Conservation (phyloP, 1,140 invertebrate genomes). For the Papilio polyxenes region DNA sequence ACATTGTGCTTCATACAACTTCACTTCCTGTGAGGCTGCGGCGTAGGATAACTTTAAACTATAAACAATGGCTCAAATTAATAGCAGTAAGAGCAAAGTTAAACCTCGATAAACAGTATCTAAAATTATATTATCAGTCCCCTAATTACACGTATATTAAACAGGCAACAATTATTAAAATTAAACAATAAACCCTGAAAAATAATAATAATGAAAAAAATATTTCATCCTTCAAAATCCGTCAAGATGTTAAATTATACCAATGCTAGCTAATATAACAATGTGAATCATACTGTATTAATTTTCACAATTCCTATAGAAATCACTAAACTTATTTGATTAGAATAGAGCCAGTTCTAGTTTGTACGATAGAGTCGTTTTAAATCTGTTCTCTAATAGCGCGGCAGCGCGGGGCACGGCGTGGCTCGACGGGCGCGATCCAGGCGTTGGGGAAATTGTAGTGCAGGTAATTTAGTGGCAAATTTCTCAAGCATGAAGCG, state of each 20-base stretch:
- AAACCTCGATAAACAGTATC: neutral
- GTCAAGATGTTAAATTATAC: too few species aligned
- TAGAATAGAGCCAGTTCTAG: neutral
- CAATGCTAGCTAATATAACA: neutral
- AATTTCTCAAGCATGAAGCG: slow-evolving; percentile 38
- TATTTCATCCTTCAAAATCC: too few species aligned
- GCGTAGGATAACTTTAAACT: slow-evolving; percentile 14
- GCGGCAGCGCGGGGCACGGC: neutral
- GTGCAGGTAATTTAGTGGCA: slow-evolving; percentile 37
- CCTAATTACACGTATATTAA: too few species aligned
- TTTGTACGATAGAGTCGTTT: slow-evolving; percentile 1
- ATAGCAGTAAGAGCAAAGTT: neutral
- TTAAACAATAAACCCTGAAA: too few species aligned
- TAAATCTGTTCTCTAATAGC: slow-evolving; percentile 11
- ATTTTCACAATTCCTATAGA: neutral
- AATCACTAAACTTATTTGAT: neutral
- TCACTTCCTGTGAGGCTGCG: slow-evolving; percentile 11
- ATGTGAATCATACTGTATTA: neutral
- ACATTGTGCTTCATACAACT: slow-evolving; percentile 23
- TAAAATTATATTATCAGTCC: neutral
- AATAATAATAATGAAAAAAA: too few species aligned
- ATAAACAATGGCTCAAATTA: slow-evolving; percentile 6
- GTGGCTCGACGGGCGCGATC: too few species aligned
- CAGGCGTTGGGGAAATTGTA: slow-evolving; percentile 33
- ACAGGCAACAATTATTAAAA: too few species aligned